Base-by-base conservation (phyloP, 2,797 vertebrate genomes). In the Epinephelus malabaricus region DNA sequence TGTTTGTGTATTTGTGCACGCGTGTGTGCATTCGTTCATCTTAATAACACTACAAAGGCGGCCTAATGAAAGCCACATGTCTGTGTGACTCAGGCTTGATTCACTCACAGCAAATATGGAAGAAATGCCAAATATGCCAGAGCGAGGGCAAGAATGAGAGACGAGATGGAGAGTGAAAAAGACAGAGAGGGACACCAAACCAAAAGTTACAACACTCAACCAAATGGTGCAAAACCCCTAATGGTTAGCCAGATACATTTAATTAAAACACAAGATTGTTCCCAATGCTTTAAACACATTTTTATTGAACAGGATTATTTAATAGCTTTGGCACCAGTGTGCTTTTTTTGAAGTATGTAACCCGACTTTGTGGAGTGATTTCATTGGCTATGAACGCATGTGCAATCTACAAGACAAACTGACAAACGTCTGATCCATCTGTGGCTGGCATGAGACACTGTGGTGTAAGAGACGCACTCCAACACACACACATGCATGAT, bases 41-140 rank as follows among this genome's bases (percentile, higher is more conserved):
- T 79, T 68, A 83, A 90, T 70, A 89, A 86, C 76, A 65, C 90
- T 83, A 90, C 88, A 92, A 91, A 93, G 88, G 81, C 63, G 25
- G 40, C 38, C 40, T 91, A 87, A 95, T 94, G 72, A 71, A 76
- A 89, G 83, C 88, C 94, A 94, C 84, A 88, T 95, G 92, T 81
- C 69, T 15, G 59, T 74, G 84, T 83, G 87, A 92, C 81, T 93
- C 88, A 90, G 62, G 59, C 71, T 43, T 54, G 53, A 87, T 83
- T 92, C 82, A 82, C 73, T 89, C 70, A 65, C 72, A 73, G 81
- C 67, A 92, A 93, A 93, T 92, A 92, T 89, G 82, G 83, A 85
- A 90, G 81, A 90, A 86, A 93, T 93, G 88, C 78, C 71, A 94
- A 92, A 87, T 76, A 93, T 93, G 88, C 77, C 62, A 51, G 59